Percentiles rank a stretch among this genome's conserved stretches.
Conservation (phyloP, 2,113 vertebrate genomes). For the Ahaetulla prasina region DNA sequence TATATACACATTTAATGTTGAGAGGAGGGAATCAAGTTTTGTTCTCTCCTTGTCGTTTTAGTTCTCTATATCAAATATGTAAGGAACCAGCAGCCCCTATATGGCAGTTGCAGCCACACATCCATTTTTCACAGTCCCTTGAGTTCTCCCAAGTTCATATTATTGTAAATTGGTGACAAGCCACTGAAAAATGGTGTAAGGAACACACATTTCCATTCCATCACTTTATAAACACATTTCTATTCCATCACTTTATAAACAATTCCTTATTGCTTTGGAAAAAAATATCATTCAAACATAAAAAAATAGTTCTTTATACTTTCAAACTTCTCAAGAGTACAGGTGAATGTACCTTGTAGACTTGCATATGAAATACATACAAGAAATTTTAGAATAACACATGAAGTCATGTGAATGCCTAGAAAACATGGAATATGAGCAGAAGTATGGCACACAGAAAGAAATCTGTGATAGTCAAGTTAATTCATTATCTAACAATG, state of each 20-base stretch:
- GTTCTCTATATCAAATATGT: not conserved
- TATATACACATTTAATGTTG: not conserved
- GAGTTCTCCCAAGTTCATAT: not conserved
- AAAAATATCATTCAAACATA: not conserved
- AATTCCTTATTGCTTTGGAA: not conserved
- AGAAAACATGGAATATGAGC: not conserved
- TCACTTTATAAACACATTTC: not conserved
- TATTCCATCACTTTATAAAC: not conserved
- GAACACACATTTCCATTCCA: not conserved
- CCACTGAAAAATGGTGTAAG: not conserved
- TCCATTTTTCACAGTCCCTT: not conserved
- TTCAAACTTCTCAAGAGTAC: not conserved
- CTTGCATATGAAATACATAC: not conserved
- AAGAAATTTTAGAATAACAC: not conserved
- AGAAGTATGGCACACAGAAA: not conserved
- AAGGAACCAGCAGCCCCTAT: not conserved
- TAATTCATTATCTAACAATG: not conserved
- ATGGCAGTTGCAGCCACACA: not conserved
- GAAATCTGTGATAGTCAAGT: not conserved
- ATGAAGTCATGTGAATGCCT: not conserved
- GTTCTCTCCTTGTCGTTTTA: not conserved
- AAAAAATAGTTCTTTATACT: not conserved
- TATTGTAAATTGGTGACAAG: not conserved
- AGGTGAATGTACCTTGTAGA: not conserved
- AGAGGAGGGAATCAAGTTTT: not conserved